Base-by-base conservation (phyloP, 1,140 invertebrate species). In the Parasteatoda tepidariorum region DNA sequence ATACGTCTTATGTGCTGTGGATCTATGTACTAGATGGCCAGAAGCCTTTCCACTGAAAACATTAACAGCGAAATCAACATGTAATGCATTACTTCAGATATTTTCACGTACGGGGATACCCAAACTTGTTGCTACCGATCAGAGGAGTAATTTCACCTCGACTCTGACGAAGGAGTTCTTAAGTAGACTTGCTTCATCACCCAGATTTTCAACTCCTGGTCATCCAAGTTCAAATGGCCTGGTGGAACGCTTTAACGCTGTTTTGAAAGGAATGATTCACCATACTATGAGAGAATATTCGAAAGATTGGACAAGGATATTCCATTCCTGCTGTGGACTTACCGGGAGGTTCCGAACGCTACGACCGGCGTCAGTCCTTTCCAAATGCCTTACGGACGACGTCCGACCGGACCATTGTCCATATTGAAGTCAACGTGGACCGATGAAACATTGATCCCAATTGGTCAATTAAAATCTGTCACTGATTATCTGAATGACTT, bases 371-470 rank as follows among this genome's bases (percentile, higher is more conserved):
- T 74, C 13, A 6, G 54, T 15, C 81, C 41, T 24, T 73, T 54
- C 26, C 28, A 73, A 30, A 24, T 83, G 0, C 3, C 74, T 3
- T 74, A 83, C 38, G 70, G 68, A 7, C 5, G 41, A 2, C n/a
- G 67, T 18, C 31, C 66, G 9, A 24, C 55, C 38, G 66, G 55
- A 28, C 76, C 66, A 34, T 48, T 68, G 4, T 57, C 55, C 5
- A 74, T 74, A 11, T 38, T 74, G 5, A 74, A 74, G 22, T 28
- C 28, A 4, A 76, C 57, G 7, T 76, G 74, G 74, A 64, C 74
- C 3, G 61, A 54, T 4, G 57, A 76, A 22, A 48, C 7, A 64
- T 11, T 13, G 24, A 28, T 22, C 26, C 13, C 67, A 38, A 7
- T 48, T 38, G 15, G 67, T 22, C 22, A 22, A 4, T 38, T n/a